These are phyloP conservation scores for Sialia sialis DNA, from an alignment of 2,113 vertebrate genomes.

Conservation along the genomic window DNA sequence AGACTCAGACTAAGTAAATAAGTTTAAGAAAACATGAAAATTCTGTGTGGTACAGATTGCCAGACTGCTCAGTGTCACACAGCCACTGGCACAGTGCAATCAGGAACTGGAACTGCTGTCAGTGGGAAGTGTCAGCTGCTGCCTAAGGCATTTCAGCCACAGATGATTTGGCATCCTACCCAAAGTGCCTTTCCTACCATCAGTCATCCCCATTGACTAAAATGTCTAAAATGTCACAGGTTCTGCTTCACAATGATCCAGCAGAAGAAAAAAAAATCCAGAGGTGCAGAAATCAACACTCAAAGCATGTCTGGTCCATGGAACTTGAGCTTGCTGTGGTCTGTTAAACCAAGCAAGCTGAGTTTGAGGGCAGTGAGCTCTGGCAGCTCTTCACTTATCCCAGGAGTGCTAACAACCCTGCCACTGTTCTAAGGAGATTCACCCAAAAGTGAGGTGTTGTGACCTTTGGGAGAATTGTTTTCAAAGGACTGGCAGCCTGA, in stretches of 20 bases:
- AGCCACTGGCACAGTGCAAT: neutral
- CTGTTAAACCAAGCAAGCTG: neutral
- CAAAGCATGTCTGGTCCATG: neutral
- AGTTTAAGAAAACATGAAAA: neutral
- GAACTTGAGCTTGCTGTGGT: neutral
- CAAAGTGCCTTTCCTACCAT: neutral
- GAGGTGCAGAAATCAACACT: neutral
- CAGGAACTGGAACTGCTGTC: neutral
- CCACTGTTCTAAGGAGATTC: neutral
- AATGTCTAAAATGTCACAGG: neutral
- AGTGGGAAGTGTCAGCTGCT: neutral
- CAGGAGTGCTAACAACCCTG: neutral
- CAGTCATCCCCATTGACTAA: neutral
- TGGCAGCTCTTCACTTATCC: neutral
- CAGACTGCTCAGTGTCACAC: neutral
- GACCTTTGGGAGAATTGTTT: conserved; percentile 39
- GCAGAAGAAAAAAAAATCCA: neutral
- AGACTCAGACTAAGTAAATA: neutral
- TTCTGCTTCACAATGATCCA: neutral
- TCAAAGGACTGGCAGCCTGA: conserved; percentile 37
- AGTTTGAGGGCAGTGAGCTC: neutral
- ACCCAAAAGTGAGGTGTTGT: neutral
- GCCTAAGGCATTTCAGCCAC: neutral
- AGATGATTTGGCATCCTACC: neutral
- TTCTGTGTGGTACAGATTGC: neutral